Evolutionary conservation across 1,140 invertebrate genomes (phyloP).

Genomic region (Drosophila auraria): DNA sequence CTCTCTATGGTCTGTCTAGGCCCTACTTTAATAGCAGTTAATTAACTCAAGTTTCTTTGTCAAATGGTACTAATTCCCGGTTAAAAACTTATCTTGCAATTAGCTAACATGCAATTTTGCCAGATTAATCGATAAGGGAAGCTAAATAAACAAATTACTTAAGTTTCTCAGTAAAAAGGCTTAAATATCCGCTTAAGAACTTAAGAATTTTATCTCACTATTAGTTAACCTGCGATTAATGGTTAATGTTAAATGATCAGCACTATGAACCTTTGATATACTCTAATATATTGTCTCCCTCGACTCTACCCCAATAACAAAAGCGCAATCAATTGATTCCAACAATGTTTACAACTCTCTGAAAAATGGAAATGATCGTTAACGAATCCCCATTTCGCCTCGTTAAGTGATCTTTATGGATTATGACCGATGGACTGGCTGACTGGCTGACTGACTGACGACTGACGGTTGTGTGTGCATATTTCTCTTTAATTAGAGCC

Average conservation of each 20-base stretch:
- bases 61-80: too few species aligned
- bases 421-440: constrained; percentile 33
- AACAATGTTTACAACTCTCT: constrained; percentile 28
- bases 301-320: not conserved
- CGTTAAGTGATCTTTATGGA: constrained; percentile 45
- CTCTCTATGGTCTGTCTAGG: too few species aligned
- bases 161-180: not conserved
- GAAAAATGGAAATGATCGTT: constrained; percentile 18
- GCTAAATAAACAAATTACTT: too few species aligned
- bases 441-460: not conserved
- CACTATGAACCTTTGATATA: not conserved
- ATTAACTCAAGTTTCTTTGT: too few species aligned
- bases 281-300: not conserved
- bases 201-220: not conserved
- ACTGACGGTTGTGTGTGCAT: constrained; percentile 5
- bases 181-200: not conserved
- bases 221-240: not conserved
- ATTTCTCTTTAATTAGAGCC: constrained; percentile 48
- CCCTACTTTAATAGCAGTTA: too few species aligned
- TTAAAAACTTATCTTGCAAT: too few species aligned
- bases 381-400: constrained; percentile 24
- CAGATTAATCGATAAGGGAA: too few species aligned
- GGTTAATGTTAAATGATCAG: not conserved
- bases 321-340: constrained; percentile 21
- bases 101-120: too few species aligned